Base-by-base conservation (phyloP, 2,888 invertebrate species). In the Sminthurinus aureus region DNA sequence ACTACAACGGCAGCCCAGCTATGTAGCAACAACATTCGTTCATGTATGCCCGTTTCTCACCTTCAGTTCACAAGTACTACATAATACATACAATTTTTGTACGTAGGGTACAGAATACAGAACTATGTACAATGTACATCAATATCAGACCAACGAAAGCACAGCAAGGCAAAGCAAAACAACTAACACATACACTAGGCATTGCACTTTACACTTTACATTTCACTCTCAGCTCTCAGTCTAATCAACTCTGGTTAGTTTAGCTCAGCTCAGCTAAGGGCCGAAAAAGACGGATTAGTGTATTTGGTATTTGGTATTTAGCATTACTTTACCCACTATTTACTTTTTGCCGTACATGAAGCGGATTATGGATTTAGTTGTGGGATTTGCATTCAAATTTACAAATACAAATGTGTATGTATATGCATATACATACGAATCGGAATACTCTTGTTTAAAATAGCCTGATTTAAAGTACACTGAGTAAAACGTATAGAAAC, bases 281-380 rank as follows among this genome's bases (percentile, higher is more conserved):
- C 12, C 9, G n/a, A 20, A 75, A 75, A 75, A 75, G 50, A 50
- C 75, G 75, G 75, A 75, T 75, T 75, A 75, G 22, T 24, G 9
- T 24, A 69, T 6, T 38, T 38, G 3, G 38, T 38, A 38, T 38
- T 38, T 38, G 1, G 38, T 38, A 38, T 1, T 38, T 38, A 38
- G 38, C 38, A 38, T 38, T 38, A n/a, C n/a, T n/a, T n/a, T n/a
- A n/a, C 6, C 12, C 4, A 73, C 22, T 73, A 73, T 75, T 75
- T 75, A 75, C 75, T n/a, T 75, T 38, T 58, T 51, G 52, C 38
- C 51, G 75, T 50, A 52, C 51, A 79, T 67, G 79, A 66, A 66
- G 58, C 67, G 67, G 79, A 79, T 67, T 67, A 67, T 20, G 67
- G 79, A 64, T 79, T 71, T 79, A 79, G 79, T 79, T 67, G 67